A percentile compares a stretch with the other conserved stretches of the same genome.
phyloP scores from a whole-genome alignment of 2,113 vertebrate species.

The Cygnus atratus region DNA sequence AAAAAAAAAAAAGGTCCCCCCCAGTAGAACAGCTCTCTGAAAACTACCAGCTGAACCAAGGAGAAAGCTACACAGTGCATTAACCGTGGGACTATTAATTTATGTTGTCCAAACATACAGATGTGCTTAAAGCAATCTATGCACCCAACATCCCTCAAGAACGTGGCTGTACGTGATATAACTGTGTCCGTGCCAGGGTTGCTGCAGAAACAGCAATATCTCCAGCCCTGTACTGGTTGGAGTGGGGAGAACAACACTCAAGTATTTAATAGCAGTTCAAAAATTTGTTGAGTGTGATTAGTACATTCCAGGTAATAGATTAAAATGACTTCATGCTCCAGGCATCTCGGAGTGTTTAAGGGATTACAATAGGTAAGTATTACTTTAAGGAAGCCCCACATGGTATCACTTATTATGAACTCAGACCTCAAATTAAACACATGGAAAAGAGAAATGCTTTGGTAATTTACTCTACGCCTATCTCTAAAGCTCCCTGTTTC shows the following conservation, averaged over 20 bases:
- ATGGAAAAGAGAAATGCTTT: conserved; percentile 45
- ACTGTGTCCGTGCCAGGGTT: neutral
- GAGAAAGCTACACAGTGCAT: neutral
- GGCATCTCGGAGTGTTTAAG: neutral
- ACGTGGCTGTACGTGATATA: accelerated
- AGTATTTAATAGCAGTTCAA: neutral
- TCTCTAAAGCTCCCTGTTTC: conserved; percentile 44
- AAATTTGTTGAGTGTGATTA: conserved; percentile 24
- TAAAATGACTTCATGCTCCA: conserved; percentile 13
- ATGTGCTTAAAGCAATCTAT: neutral
- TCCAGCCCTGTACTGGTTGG: neutral
- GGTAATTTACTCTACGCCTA: conserved; percentile 64
- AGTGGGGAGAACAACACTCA: neutral
- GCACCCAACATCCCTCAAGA: neutral
- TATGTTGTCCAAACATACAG: neutral
- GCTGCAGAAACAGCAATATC: neutral
- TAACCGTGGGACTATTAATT: neutral
- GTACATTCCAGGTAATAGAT: conserved; percentile 10
- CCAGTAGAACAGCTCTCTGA: neutral
- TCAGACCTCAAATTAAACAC: conserved; percentile 55
- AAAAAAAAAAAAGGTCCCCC: accelerated
- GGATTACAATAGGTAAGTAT: conserved; percentile 38
- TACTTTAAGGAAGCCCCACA: conserved; percentile 39
- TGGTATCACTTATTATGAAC: conserved; percentile 61
- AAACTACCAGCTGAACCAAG: neutral